phyloP scores from a whole-genome alignment of 2,888 invertebrate genomes.

The Orthosia gothica region DNA sequence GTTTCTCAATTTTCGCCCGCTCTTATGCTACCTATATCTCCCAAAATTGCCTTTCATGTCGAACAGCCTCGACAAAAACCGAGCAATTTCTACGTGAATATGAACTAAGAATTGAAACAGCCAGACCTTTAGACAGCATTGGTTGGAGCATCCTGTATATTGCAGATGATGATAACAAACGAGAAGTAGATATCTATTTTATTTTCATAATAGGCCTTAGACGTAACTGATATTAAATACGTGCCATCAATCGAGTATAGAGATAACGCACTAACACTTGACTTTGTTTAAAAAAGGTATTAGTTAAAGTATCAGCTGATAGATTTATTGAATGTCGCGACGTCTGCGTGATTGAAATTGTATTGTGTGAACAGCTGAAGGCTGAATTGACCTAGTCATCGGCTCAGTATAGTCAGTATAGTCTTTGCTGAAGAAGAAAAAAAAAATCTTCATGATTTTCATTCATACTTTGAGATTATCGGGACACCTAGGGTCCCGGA shows the following conservation, averaged over 20 bases:
- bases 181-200: not conserved
- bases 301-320: conserved; percentile 14
- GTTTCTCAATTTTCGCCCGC: too few species aligned
- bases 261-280: conserved; percentile 24
- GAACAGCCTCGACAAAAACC: too few species aligned
- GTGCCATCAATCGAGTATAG: conserved; percentile 28
- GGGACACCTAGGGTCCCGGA: too few species aligned
- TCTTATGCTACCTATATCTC: too few species aligned
- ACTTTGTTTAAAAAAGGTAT: conserved; percentile 10
- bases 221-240: conserved; percentile 22
- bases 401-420: too few species aligned
- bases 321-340: not conserved
- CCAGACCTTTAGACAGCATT: not conserved
- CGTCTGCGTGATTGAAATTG: not conserved
- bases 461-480: too few species aligned
- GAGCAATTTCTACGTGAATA: too few species aligned
- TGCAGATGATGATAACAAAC: conserved; percentile 1
- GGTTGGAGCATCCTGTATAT: not conserved
- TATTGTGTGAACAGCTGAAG: not conserved
- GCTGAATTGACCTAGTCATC: not conserved
- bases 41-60: too few species aligned
- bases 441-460: too few species aligned
- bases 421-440: too few species aligned
- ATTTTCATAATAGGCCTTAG: not conserved
- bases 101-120: too few species aligned